Evolutionary conservation across 2,113 vertebrate genomes (phyloP).

Genomic region (Zosterops hypoxanthus): DNA sequence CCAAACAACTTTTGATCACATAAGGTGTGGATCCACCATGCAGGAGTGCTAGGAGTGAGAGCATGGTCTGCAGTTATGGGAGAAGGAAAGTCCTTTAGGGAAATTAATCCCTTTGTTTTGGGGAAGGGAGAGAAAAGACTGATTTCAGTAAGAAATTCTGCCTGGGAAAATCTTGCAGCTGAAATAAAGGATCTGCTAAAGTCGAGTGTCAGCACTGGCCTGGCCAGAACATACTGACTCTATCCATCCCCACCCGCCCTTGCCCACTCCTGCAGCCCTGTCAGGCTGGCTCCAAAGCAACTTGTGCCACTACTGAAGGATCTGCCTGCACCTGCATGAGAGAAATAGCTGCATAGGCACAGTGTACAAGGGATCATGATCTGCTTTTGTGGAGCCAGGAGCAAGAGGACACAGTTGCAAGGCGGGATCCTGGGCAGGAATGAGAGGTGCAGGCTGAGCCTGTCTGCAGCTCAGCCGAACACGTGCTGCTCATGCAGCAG

Average conservation of each 20-base stretch:
- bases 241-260: background rate
- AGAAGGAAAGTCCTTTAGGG: background rate
- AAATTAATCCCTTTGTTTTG: background rate
- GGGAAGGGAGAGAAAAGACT: background rate
- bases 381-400: accelerated
- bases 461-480: background rate
- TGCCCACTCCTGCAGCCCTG: accelerated
- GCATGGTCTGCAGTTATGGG: accelerated
- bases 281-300: background rate
- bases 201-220: accelerated
- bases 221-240: accelerated
- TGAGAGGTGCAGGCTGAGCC: background rate
- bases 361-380: accelerated
- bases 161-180: background rate
- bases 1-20: accelerated
- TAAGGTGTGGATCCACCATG: background rate
- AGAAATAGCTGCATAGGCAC: background rate
- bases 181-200: background rate
- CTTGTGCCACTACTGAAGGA: accelerated
- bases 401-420: background rate
- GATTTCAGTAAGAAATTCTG: background rate
- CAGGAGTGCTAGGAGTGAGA: background rate
- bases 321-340: accelerated
- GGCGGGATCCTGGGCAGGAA: accelerated
- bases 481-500: background rate